phyloP scores from a whole-genome alignment of 2,113 vertebrate genomes.

The Prionailurus bengalensis region DNA sequence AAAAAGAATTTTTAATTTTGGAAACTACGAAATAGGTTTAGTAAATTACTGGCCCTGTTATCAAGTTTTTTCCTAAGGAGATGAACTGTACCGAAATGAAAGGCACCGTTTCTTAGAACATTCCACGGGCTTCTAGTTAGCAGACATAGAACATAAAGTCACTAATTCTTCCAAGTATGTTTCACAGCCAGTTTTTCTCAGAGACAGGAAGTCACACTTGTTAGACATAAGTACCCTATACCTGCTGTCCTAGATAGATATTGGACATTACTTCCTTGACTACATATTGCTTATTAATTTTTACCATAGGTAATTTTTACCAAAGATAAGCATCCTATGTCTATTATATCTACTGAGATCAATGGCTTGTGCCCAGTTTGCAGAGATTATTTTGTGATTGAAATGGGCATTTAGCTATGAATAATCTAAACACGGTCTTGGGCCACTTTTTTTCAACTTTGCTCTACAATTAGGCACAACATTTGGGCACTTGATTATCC shows the following conservation, averaged over 20 bases:
- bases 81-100: accelerated
- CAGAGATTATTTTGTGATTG: not conserved
- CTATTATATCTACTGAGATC: not conserved
- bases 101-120: not conserved
- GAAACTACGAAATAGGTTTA: not conserved
- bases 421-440: not conserved
- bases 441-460: not conserved
- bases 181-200: not conserved
- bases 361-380: no score
- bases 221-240: not conserved
- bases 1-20: not conserved
- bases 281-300: not conserved
- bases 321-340: not conserved
- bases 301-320: no score
- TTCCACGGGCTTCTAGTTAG: accelerated
- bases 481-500: not conserved
- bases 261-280: not conserved
- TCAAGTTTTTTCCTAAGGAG: not conserved
- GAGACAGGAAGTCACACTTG: not conserved
- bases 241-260: not conserved
- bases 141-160: not conserved
- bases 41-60: not conserved
- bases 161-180: not conserved
- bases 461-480: not conserved
- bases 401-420: not conserved